Base-by-base conservation (phyloP, 1,140 invertebrate genomes). In the Saccostrea cuccullata region DNA sequence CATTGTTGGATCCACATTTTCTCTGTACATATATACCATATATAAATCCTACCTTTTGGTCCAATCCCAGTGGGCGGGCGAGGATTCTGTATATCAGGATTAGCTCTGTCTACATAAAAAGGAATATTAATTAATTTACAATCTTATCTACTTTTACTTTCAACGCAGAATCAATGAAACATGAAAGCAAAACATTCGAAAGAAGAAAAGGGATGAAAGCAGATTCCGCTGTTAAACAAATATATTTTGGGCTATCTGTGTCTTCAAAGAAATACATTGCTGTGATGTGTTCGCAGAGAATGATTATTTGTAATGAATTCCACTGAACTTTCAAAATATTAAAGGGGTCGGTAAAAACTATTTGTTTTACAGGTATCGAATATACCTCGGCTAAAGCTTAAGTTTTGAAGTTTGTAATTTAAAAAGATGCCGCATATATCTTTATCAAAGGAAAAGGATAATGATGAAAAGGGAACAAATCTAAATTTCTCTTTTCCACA, bases 301-400 rank as follows among this genome's bases (percentile, higher is more conserved):
- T 30, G 26, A 26, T 26, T 77, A 77, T 77, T 77, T 36, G 70
- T 77, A 30, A 77, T 77, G 70, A 77, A 77, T 77, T 77, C 70
- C 70, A 77, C 36, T 77, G 70, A 77, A 77, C 70, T 77, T 30
- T 77, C 70, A 36, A 26, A 77, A 77, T 30, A 77, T 77, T 77
- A 77, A 77, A 77, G 70, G 30, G 70, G 70, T 77, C 70, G 70
- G 30, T 15, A 36, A 77, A 77, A 77, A 30, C 70, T 30, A 77
- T 77, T 77, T 77, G 70, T 77, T 77, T 26, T 77, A 77, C 70
- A 77, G 70, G 70, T 77, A 77, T 77, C 30, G 30, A 77, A 77
- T 77, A 77, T 77, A 77, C 70, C 70, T 30, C 70, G 70, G 70
- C 23, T 77, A 77, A 30, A 23, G 70, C 26, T 6, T 17, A 77